These are phyloP conservation scores for Drosophila paramelanica DNA, from an alignment of 2,888 invertebrate genomes.

Conservation along the genomic window DNA sequence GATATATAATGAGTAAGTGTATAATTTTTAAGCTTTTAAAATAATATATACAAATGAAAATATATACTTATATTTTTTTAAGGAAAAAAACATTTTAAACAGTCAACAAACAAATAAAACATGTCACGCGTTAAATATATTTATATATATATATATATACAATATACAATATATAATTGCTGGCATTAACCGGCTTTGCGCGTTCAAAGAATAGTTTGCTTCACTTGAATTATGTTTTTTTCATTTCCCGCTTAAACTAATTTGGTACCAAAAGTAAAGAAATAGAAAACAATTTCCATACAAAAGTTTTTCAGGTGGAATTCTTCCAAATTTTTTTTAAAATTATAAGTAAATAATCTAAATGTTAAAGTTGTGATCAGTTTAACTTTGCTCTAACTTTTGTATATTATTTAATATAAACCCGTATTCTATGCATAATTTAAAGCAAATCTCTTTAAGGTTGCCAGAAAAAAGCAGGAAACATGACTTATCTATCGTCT, in stretches of 20 bases:
- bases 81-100: conserved; percentile 11
- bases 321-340: no score
- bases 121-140: neutral
- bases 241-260: no score
- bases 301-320: no score
- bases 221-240: no score
- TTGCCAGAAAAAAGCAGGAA: conserved; percentile 16
- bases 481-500: conserved; percentile 2
- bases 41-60: neutral
- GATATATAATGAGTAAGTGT: conserved; percentile 16
- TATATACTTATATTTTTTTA: conserved; percentile 10
- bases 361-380: neutral
- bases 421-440: neutral
- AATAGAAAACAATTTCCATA: no score
- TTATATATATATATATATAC: neutral
- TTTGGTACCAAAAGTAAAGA: no score
- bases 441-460: conserved; percentile 2
- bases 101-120: conserved; percentile 1
- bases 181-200: neutral
- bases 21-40: conserved; percentile 2
- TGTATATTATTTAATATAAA: neutral
- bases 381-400: neutral
- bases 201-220: neutral
- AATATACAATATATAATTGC: no score
- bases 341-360: no score